Conservation (phyloP, 92 coral and sea anemone species). For the Zoanthus sociatus region DNA sequence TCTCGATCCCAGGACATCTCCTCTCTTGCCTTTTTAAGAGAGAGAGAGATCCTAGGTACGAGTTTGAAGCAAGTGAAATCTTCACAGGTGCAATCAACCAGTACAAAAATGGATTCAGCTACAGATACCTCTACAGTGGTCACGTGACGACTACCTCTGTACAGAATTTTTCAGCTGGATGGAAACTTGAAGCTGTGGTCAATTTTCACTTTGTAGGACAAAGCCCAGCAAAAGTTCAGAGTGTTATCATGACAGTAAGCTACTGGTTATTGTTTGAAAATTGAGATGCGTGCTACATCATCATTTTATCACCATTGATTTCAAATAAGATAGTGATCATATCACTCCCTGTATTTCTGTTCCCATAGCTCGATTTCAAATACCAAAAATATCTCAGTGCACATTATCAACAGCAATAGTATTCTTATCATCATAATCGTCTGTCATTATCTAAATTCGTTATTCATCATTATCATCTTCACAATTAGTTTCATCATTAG, state of each 20-base stretch:
- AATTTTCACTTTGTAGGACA: conserved; percentile 13
- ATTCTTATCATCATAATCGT: no score
- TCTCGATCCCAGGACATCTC: background rate
- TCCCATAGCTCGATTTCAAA: no score
- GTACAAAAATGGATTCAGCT: conserved; percentile 28
- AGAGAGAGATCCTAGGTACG: background rate
- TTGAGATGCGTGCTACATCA: no score
- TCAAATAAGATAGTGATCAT: no score
- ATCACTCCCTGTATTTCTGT: no score
- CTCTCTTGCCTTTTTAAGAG: background rate
- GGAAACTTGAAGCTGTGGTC: conserved; percentile 10
- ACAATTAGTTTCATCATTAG: no score
- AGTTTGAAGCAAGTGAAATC: background rate
- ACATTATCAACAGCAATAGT: no score
- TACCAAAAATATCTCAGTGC: no score
- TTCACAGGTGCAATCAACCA: conserved; percentile 9
- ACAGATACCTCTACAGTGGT: conserved; percentile 33
- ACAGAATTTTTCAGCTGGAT: conserved; percentile 15
- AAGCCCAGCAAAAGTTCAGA: conserved; percentile 5
- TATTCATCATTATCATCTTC: no score
- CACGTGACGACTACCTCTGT: conserved; percentile 5
- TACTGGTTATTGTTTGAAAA: background rate
- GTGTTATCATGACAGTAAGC: conserved; percentile 24
- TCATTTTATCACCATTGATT: no score
- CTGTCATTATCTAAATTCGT: no score